Base-by-base conservation (phyloP, 2,888 invertebrate genomes). In the Drosophila percnosoma region DNA sequence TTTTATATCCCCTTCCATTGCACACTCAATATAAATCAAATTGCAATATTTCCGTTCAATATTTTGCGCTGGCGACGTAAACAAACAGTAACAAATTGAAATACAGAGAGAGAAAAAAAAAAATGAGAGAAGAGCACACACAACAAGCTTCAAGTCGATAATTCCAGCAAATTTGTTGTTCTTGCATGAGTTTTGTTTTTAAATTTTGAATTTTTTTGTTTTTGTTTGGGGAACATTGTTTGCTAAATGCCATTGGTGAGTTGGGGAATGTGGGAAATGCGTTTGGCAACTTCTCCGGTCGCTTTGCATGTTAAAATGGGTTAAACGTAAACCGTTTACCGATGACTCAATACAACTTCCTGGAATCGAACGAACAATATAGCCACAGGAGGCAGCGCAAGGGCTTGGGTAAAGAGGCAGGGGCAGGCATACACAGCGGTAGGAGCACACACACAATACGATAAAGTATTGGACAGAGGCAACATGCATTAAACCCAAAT, bases 241-340 rank as follows among this genome's bases (percentile, higher is more conserved):
- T 89, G 84, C 79, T 81, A 89, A 84, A 84, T 89, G 78, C 65
- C 60, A 61, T 60, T 64, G 68, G 69, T 65, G 71, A 82, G 70
- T 82, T 65, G 70, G 31, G 40, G 76, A 72, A 83, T 87, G 83
- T 67, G 73, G 62, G 68, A 83, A 80, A 83, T 86, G 78, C 75
- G 87, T 83, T 83, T 68, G 60, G 58, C 68, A 54, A 27, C 62
- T 55, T 38, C 62, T 58, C 59, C 67, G 40, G 58, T 33, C 49
- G 36, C 60, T 45, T 60, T 78, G 80, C 83, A 89, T 80, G 90
- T 88, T 88, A 88, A 90, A 87, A 89, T 89, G 89, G 87, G 80
- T 89, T 87, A 87, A 89, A 88, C 87, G 83, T 87, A 86, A 87
- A 90, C 89, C 89, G 90, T 87, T 87, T 90, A 88, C 89, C 79